Evolutionary conservation across 2,888 invertebrate genomes (phyloP), one percentile per base, ranked within the genome.

Genomic region (Melitaea athalia): DNA sequence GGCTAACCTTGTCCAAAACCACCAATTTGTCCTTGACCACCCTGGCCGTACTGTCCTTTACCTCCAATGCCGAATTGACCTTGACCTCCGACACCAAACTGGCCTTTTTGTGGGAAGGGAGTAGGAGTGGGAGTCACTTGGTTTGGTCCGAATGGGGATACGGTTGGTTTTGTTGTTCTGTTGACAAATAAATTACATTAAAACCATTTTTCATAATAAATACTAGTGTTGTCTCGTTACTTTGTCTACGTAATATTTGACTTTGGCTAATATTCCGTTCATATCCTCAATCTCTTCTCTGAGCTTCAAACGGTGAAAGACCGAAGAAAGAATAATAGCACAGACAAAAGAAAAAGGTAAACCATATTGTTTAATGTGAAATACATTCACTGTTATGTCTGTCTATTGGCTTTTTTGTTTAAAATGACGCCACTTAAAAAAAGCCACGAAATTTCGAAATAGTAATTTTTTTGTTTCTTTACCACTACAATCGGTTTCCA

Each of bases 111-210:
- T 77, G 79, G 50, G 24, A 63, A 65, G 45, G 71, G 68, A 55
- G 70, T 60, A 5, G 66, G 43, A 14, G 71, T 67, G 45, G 66
- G 82, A 8, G 87, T 85, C 12, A 85, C 79, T 71, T 84, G 85
- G 79, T 81, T 85, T 3, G 85, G 82, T 50, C 81, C 83, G 67
- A 76, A 81, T 0, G 82, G 75, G 0, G 84, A 78, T 0, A 72
- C 63, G 0, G 80, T 82, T 0, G 88, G 83, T 65, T 80, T 81
- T 4, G 78, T 67, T 38, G 79, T 74, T 33, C 70, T 74, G 68
- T 74, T 76, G 69, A 53, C n/a, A 59, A 69, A 69, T 24, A 59
- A 12, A 45, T 45, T 0, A 45, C 7, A 45, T 45, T 12, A 14
- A 45, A 45, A 11, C 4, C 11, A 14, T 45, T 45, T 4, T 45